phyloP scores from a whole-genome alignment of 2,113 vertebrate genomes.

The Otocyon megalotis region DNA sequence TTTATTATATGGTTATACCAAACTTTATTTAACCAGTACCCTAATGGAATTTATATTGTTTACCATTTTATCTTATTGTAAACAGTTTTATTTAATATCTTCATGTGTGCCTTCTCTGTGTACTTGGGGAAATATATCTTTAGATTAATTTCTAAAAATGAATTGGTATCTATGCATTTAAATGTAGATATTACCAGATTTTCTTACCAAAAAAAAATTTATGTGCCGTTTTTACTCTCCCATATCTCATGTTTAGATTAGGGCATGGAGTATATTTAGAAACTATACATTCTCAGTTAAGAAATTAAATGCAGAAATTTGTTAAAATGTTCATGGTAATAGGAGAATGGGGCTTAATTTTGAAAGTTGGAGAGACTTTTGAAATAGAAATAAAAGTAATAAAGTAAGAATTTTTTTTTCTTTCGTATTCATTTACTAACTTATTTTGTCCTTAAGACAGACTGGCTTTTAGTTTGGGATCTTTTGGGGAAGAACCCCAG shows the following conservation, averaged over 20 bases:
- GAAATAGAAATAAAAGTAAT: slow-evolving; percentile 9
- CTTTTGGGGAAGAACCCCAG: not conserved
- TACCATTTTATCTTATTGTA: not conserved
- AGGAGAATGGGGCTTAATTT: not conserved
- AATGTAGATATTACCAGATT: slow-evolving; percentile 5
- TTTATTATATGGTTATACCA: not conserved
- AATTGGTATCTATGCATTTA: not conserved
- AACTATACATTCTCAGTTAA: not conserved
- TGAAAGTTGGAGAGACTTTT: not conserved
- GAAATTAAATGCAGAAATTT: slow-evolving; percentile 6
- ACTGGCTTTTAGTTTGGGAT: not conserved
- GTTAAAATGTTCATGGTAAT: not conserved
- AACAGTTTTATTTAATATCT: slow-evolving; percentile 27
- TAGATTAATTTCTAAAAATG: not conserved
- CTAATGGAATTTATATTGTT: not conserved
- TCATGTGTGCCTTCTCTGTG: not conserved
- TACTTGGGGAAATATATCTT: not conserved
- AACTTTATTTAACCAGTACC: not conserved
- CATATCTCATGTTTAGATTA: not conserved
- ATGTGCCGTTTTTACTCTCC: not conserved
- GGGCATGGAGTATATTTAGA: not conserved
- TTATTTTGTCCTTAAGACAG: not conserved
- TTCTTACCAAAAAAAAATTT: not conserved
- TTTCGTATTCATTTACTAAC: not conserved
- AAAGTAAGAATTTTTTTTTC: not conserved